Base-by-base conservation (phyloP, 2,797 vertebrate genomes). In the Rachycentron canadum region DNA sequence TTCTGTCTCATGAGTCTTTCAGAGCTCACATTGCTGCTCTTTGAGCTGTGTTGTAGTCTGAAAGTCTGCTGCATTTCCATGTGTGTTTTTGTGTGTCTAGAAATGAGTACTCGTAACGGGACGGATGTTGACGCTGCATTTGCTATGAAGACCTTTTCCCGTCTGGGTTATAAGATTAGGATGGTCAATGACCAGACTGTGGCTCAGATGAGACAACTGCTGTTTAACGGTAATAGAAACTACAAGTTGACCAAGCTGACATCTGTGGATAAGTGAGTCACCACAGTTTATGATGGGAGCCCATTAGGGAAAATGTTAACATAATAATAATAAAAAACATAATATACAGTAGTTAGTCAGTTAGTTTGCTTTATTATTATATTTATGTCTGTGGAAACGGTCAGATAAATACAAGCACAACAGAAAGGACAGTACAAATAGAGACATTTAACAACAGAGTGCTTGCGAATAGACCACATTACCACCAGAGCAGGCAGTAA, bases 101-200 rank as follows among this genome's bases (percentile, higher is more conserved):
- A 30, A 2, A 90, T 95, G 95, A 4, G 0, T 0, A 0, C 5
- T 12, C 92, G 95, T 7, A 70, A 59, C 0, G 95, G 95, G 61
- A 95, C 95, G 0, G 94, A 96, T 1, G 3, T 82, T 0, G 95
- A 96, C 43, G 95, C 85, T 23, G 76, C 6, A 1, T 36, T n/a
- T 3, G 75, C 79, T 1, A 0, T 69, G 2, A 70, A 85, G 68
- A 73, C 71, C 34, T 95, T 95, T 77, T 0, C 1, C 0, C 1
- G 6, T 0, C 87, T 95, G 70, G 95, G 95, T 12, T 95, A 95
- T 38, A 79, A 77, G 25, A 0, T 76, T 1, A 71, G 0, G 5
- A 1, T 88, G 28, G 11, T 0, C 34, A 94, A 83, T 2, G 90
- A 96, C 81, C 92, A 53, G 78, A 93, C 86, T 0, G 80, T 84